Conservation (phyloP, 2,888 invertebrate genomes). For the Ennomos quercinarius region DNA sequence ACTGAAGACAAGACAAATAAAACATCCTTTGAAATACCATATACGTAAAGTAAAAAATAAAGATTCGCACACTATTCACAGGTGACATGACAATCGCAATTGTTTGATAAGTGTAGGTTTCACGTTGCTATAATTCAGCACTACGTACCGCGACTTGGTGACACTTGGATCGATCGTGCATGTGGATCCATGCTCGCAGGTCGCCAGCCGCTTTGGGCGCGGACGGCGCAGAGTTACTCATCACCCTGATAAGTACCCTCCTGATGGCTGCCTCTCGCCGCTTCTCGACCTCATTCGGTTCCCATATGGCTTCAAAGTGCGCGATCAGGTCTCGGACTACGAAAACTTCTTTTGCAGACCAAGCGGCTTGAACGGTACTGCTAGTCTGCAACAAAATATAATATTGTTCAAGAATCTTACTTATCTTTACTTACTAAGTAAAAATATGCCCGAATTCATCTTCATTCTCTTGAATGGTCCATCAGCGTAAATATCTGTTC, state of each 20-base stretch:
- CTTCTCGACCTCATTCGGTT: conserved; percentile 90
- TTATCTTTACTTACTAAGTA: no score
- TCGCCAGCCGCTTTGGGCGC: conserved; percentile 90
- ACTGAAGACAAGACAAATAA: conserved; percentile 66
- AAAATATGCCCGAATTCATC: no score
- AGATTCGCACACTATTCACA: no score
- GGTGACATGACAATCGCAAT: no score
- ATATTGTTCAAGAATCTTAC: no score
- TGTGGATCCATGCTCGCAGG: conserved; percentile 91
- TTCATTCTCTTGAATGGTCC: no score
- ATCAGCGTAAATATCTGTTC: no score
- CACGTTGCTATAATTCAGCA: neutral
- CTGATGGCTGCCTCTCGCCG: conserved; percentile 91
- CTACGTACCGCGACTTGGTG: conserved; percentile 86
- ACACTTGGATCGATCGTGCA: conserved; percentile 85
- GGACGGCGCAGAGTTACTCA: conserved; percentile 85
- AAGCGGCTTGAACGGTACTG: conserved; percentile 80
- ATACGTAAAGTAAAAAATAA: no score
- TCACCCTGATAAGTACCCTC: conserved; percentile 89
- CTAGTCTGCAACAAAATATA: conserved; percentile 55
- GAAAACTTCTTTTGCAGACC: conserved; percentile 89
- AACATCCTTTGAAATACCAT: no score
- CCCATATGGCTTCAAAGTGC: conserved; percentile 91
- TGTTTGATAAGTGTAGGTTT: neutral
- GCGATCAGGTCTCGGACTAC: conserved; percentile 92